These are phyloP conservation scores for Maniola jurtina DNA, from an alignment of 1,140 invertebrate species.

Conservation along the genomic window DNA sequence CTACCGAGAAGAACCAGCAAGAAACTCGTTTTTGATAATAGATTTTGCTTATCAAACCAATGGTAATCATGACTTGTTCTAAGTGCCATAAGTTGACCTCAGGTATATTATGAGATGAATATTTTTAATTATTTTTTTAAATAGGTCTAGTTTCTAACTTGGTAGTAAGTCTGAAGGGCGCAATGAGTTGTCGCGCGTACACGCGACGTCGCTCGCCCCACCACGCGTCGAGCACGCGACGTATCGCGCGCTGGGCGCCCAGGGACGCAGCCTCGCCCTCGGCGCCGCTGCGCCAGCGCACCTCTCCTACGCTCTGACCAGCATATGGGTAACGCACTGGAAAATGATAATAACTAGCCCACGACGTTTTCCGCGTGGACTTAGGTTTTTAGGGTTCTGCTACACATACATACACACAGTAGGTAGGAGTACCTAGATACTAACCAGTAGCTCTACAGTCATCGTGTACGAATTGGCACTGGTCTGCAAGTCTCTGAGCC, in stretches of 20 bases:
- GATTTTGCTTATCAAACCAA: no score
- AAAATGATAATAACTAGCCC: neutral
- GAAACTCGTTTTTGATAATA: no score
- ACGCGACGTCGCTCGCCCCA: slow-evolving; percentile 61
- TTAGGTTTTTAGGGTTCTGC: no score
- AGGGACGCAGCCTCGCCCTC: slow-evolving; percentile 17
- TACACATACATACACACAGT: neutral
- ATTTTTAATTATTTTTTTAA: neutral
- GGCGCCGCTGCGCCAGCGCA: slow-evolving; percentile 50
- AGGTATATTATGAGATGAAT: neutral
- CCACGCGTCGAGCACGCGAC: slow-evolving; percentile 61
- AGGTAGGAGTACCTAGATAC: neutral
- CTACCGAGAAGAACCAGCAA: no score
- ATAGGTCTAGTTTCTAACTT: slow-evolving; percentile 47
- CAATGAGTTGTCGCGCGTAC: slow-evolving; percentile 42
- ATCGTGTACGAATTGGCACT: slow-evolving; percentile 64
- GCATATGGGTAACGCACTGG: slow-evolving; percentile 64
- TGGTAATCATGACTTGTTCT: no score
- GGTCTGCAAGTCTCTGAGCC: slow-evolving; percentile 60
- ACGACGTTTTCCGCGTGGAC: no score
- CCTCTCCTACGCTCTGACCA: slow-evolving; percentile 67
- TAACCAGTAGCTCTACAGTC: slow-evolving; percentile 65
- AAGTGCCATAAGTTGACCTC: no score
- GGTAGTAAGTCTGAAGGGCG: slow-evolving; percentile 48
- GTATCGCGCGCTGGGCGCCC: slow-evolving; percentile 46